Evolutionary conservation across 2,888 invertebrate genomes (phyloP), one percentile per base, ranked within the genome.

Genomic region (Caenorhabditis afra): DNA sequence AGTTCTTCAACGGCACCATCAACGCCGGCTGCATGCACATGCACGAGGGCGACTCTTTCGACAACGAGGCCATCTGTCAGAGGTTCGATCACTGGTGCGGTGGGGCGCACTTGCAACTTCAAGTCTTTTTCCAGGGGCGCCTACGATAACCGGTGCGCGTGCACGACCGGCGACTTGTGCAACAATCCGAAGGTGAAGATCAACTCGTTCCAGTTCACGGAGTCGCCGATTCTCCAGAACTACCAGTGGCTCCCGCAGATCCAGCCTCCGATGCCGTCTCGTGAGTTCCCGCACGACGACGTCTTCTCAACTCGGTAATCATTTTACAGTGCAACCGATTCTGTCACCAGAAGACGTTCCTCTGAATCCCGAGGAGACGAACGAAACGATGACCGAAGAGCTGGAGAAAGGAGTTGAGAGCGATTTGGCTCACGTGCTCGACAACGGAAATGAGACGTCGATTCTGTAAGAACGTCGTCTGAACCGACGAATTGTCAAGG

Each of bases 1-100:
- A 81, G 41, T 79, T 62, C 67, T 84, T 83, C 67, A 85, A 85
- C 23, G 81, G 79, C 11, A 85, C 85, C n/a, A 75, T 85, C 18
- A 84, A 79, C 29, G 83, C 85, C 1, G 85, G 85, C 1, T 85
- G 85, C 45, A 71, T 85, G 62, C 53, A 67, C 41, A 59, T 83
- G 8, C 50, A 41, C 0, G 78, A 76, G n/a, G 74, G 61, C 2
- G 82, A 82, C 20, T 50, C 23, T 3, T 77, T 79, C 50, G 58
- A 73, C 7, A 39, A 67, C 29, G 61, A 78, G 20, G 68, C 81
- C 5, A 64, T 82, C 52, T 83, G 83, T 61, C 73, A 81, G 47
- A 80, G 83, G 79, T 78, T 37, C 3, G n/a, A n/a, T n/a, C n/a
- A n/a, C n/a, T n/a, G n/a, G n/a, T n/a, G n/a, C n/a, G n/a, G n/a